Conservation (phyloP, 1,140 invertebrate genomes). For the Bombus waltoni region DNA sequence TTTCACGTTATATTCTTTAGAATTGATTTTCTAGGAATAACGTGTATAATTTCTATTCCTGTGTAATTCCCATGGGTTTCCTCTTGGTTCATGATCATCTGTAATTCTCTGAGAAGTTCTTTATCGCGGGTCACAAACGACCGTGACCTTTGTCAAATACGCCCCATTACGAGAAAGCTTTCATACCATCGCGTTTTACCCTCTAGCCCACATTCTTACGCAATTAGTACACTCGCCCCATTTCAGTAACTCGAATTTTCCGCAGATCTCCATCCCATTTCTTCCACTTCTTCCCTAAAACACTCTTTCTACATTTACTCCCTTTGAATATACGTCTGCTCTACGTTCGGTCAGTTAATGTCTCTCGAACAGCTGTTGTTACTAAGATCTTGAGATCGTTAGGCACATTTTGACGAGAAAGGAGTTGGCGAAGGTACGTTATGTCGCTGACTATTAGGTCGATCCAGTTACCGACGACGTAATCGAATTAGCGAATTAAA, state of each 20-base stretch:
- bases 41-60: no score
- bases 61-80: background rate
- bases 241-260: slow-evolving; percentile 48
- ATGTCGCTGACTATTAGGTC: no score
- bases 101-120: background rate
- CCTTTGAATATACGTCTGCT: background rate
- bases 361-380: no score
- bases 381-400: no score
- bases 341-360: background rate
- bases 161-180: background rate
- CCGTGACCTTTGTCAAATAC: background rate
- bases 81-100: background rate
- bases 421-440: no score
- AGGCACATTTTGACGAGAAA: no score
- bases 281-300: slow-evolving; percentile 53
- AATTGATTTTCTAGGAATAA: no score
- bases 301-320: background rate
- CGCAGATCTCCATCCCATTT: slow-evolving; percentile 48
- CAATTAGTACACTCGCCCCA: slow-evolving; percentile 70
- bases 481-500: no score
- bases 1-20: no score
- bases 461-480: no score
- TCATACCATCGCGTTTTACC: background rate
- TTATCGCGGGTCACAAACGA: background rate
- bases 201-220: slow-evolving; percentile 61